phyloP scores from a whole-genome alignment of 37 sponge, comb jelly and placozoan species.

The Eunapius fragilis region DNA sequence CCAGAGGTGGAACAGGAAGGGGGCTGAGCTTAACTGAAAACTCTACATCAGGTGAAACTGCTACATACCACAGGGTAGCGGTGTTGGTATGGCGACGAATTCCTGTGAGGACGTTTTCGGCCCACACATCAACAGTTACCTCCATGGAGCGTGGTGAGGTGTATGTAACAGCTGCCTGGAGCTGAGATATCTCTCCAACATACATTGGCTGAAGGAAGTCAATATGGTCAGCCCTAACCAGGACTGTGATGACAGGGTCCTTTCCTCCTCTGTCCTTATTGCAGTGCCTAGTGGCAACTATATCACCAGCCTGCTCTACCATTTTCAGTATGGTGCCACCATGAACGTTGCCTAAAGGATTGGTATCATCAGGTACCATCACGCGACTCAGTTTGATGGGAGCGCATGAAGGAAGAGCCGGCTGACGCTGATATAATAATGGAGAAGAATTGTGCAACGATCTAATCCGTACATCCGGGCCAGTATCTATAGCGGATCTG shows the following conservation, averaged over 20 bases:
- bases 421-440: not conserved
- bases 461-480: not conserved
- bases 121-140: slow-evolving; percentile 54
- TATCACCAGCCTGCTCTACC: slow-evolving; percentile 65
- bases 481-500: not conserved
- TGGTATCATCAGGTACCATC: slow-evolving; percentile 69
- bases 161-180: slow-evolving; percentile 48
- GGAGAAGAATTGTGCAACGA: not conserved
- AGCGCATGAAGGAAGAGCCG: not conserved
- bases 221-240: slow-evolving; percentile 66
- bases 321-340: slow-evolving; percentile 65
- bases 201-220: slow-evolving; percentile 68
- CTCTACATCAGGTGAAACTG: not conserved
- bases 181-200: slow-evolving; percentile 51
- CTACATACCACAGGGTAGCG: slow-evolving; percentile 66
- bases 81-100: slow-evolving; percentile 33
- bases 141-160: slow-evolving; percentile 56
- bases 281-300: slow-evolving; percentile 57
- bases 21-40: not conserved
- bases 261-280: not conserved
- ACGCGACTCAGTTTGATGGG: slow-evolving; percentile 20
- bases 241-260: slow-evolving; percentile 17
- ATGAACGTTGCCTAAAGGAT: slow-evolving; percentile 63
- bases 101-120: slow-evolving; percentile 47
- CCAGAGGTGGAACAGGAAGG: slow-evolving; percentile 34